Percentiles rank a stretch among this genome's conserved stretches.
These are phyloP conservation scores for Stictonetta naevosa DNA, from an alignment of 2,113 vertebrate species.

Conservation along the genomic window DNA sequence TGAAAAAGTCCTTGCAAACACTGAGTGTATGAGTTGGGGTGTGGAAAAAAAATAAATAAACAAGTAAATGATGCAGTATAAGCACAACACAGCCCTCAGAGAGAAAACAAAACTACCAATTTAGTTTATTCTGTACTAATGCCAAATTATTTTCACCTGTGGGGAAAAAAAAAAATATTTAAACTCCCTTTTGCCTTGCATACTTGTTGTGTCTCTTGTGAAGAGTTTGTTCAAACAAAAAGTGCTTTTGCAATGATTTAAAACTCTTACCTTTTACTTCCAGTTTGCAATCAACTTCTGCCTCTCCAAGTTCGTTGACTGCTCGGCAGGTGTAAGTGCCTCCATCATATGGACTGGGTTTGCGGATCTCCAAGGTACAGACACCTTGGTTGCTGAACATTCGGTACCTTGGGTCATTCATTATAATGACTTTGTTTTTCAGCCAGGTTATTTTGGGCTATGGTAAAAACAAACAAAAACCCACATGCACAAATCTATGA, in stretches of 20 bases:
- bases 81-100: not conserved
- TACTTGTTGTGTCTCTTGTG: not conserved
- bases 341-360: conserved; percentile 95
- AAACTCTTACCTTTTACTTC: conserved; percentile 93
- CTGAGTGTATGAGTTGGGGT: not conserved
- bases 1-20: not conserved
- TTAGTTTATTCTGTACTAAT: not conserved
- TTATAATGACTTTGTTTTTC: conserved; percentile 94
- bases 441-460: conserved; percentile 98
- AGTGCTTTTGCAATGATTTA: not conserved
- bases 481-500: not conserved
- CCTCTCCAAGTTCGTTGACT: conserved; percentile 90
- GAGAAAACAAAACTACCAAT: not conserved
- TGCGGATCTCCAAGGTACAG: conserved; percentile 95
- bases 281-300: conserved; percentile 95
- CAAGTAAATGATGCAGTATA: not conserved
- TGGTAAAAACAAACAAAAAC: conserved; percentile 5
- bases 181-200: not conserved
- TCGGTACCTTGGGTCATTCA: conserved; percentile 92
- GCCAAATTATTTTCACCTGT: not conserved
- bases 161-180: not conserved
- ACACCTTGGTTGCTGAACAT: conserved; percentile 99
- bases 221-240: not conserved
- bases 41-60: too few species aligned
- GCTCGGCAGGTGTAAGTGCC: conserved; percentile 92